Evolutionary conservation across 2,888 invertebrate genomes (phyloP).

Genomic region (Agrochola circellaris): DNA sequence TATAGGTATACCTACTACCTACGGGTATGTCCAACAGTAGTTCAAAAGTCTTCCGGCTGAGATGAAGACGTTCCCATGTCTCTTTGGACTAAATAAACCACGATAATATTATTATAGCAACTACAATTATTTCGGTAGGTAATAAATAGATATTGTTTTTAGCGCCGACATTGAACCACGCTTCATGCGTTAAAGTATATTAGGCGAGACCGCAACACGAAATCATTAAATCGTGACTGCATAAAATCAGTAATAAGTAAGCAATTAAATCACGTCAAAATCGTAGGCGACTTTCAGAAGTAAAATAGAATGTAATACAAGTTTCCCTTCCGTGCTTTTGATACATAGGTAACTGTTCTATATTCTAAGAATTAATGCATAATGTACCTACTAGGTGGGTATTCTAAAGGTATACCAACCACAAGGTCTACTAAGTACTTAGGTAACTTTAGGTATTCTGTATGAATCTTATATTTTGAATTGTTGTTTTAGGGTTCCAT

Average conservation of each 20-base stretch:
- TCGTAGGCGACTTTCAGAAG: conserved; percentile 46
- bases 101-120: neutral
- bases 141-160: conserved; percentile 17
- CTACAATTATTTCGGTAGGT: neutral
- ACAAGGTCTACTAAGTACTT: neutral
- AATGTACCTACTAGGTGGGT: neutral
- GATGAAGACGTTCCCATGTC: neutral
- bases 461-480: neutral
- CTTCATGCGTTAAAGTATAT: conserved; percentile 60
- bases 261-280: conserved; percentile 57
- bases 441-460: too few species aligned
- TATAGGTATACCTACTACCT: neutral
- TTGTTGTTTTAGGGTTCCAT: neutral
- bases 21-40: neutral
- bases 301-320: conserved; percentile 31
- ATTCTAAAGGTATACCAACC: neutral
- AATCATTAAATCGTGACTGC: conserved; percentile 54
- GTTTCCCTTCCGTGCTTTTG: conserved; percentile 47
- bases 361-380: conserved; percentile 7
- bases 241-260: conserved; percentile 67
- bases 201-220: conserved; percentile 53
- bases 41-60: neutral
- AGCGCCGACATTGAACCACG: conserved; percentile 58
- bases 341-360: neutral
- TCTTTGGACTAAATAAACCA: neutral